A percentile compares a stretch with the other conserved stretches of the same genome.
Conservation (phyloP, 2,888 invertebrate species). For the Nomada ruficornis region DNA sequence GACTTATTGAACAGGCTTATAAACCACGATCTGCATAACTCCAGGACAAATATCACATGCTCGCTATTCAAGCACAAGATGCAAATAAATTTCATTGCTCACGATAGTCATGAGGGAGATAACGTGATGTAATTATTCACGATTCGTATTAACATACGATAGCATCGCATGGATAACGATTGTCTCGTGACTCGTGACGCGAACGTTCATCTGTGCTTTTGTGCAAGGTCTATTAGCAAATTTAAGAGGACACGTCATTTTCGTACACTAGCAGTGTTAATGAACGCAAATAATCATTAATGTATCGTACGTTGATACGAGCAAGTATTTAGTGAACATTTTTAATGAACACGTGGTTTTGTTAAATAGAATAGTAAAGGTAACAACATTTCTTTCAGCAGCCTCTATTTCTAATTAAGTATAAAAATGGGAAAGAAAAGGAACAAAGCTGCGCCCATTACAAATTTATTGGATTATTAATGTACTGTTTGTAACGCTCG, state of each 20-base stretch:
- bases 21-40: not conserved
- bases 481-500: not conserved
- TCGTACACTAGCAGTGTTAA: not conserved
- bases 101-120: conserved; percentile 49
- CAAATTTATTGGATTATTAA: not conserved
- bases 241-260: not conserved
- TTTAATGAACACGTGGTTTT: not conserved
- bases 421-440: no score
- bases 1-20: not conserved
- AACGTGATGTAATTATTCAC: conserved; percentile 65
- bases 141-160: conserved; percentile 56
- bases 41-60: conserved; percentile 43
- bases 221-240: conserved; percentile 17
- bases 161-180: conserved; percentile 59
- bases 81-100: conserved; percentile 44
- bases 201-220: conserved; percentile 23
- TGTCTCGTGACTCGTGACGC: conserved; percentile 63
- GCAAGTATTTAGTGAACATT: not conserved
- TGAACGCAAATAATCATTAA: not conserved
- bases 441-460: no score
- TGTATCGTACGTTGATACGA: not conserved
- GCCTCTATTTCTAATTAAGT: no score
- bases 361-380: no score
- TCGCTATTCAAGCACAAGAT: conserved; percentile 26
- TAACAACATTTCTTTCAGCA: not conserved